These are phyloP conservation scores for Perdita meconis DNA, from an alignment of 2,888 invertebrate genomes.

Conservation along the genomic window DNA sequence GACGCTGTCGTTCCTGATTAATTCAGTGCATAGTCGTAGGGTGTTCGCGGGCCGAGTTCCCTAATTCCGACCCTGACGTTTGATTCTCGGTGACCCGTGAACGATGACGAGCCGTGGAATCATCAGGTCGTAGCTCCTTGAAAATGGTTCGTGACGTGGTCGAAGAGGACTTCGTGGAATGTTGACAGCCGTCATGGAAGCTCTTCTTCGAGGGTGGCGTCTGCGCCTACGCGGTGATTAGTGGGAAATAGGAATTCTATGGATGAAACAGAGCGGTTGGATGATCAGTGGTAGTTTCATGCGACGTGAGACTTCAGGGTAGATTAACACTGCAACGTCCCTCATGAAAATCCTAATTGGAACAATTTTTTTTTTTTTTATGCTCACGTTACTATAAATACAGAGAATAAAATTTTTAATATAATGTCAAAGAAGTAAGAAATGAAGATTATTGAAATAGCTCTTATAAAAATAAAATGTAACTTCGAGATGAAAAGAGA, in stretches of 20 bases:
- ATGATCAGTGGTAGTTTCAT: neutral
- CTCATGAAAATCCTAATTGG: too few relatives aligned
- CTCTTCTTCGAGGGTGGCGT: neutral
- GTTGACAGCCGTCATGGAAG: constrained; percentile 16
- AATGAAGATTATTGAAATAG: too few relatives aligned
- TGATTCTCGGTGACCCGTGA: constrained; percentile 19
- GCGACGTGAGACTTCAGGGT: neutral
- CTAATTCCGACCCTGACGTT: constrained; percentile 17
- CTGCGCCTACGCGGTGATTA: neutral
- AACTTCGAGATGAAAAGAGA: too few relatives aligned
- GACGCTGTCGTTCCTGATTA: constrained; percentile 69
- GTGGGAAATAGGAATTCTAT: neutral
- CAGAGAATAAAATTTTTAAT: too few relatives aligned
- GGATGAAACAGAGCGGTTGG: constrained; percentile 11
- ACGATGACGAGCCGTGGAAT: constrained; percentile 34
- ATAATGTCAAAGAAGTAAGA: too few relatives aligned
- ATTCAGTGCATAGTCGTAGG: constrained; percentile 57
- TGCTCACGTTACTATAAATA: too few relatives aligned
- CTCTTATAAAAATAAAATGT: too few relatives aligned
- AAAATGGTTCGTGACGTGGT: constrained; percentile 33
- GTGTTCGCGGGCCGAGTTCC: constrained; percentile 46
- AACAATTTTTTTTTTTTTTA: too few relatives aligned
- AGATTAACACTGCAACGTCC: neutral
- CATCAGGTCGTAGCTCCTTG: constrained; percentile 26
- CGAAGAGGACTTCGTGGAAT: constrained; percentile 34